These are phyloP conservation scores for Muntiacus reevesi DNA, from an alignment of 2,113 vertebrate species.

Conservation along the genomic window DNA sequence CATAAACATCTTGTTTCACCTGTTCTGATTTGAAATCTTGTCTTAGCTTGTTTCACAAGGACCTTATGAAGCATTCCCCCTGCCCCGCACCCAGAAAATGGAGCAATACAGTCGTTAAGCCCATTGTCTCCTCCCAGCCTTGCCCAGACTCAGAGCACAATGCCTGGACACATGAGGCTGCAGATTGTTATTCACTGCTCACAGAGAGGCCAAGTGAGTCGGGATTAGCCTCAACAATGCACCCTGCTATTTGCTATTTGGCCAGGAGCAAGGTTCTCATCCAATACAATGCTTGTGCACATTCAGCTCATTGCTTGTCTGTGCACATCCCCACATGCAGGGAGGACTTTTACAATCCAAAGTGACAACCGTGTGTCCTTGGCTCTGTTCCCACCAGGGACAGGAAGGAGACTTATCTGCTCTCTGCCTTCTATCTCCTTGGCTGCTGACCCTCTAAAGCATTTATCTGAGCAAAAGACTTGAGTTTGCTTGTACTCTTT, in stretches of 20 bases:
- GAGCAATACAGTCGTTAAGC: conserved; percentile 44
- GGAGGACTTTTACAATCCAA: neutral
- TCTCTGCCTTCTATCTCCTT: neutral
- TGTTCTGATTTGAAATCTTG: conserved; percentile 51
- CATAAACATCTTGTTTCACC: conserved; percentile 35
- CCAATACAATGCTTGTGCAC: conserved; percentile 33
- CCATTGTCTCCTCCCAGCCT: conserved; percentile 6
- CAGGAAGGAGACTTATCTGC: neutral
- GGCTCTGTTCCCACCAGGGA: neutral
- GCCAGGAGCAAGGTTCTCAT: conserved; percentile 44
- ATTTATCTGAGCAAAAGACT: neutral
- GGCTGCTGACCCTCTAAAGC: neutral
- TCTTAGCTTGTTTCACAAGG: conserved; percentile 31
- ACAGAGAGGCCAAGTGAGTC: conserved; percentile 11
- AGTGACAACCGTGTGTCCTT: neutral
- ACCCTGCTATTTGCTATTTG: conserved; percentile 29
- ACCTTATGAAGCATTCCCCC: neutral
- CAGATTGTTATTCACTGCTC: conserved; percentile 37
- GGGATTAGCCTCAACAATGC: conserved; percentile 49
- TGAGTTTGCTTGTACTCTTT: neutral
- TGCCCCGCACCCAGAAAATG: neutral
- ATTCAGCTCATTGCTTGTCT: neutral
- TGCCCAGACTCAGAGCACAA: neutral
- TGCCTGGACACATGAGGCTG: neutral
- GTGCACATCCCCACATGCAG: neutral